A percentile compares a stretch with the other conserved stretches of the same genome.
Evolutionary conservation across 2,797 vertebrate species (phyloP).

Genomic region (Bovichtus variegatus): DNA sequence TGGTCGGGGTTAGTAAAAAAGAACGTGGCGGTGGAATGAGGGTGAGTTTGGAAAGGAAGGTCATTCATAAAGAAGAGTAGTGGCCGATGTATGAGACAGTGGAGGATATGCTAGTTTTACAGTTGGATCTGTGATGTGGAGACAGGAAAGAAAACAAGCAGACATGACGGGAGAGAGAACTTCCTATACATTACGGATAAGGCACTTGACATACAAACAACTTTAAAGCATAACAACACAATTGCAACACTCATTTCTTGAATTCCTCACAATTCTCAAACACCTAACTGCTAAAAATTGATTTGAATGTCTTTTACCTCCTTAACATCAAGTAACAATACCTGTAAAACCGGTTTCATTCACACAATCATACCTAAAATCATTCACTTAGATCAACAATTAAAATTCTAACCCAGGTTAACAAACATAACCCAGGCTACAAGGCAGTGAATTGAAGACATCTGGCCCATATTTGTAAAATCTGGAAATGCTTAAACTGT

Average conservation of each 20-base stretch:
- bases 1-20: conserved; percentile 74
- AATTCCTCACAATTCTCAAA: conserved; percentile 34
- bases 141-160: conserved; percentile 56
- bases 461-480: conserved; percentile 38
- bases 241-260: conserved; percentile 34
- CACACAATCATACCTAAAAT: conserved; percentile 67
- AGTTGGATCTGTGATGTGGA: conserved; percentile 36
- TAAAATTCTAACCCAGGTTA: conserved; percentile 32
- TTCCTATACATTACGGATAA: conserved; percentile 75
- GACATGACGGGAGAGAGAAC: conserved; percentile 55
- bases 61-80: conserved; percentile 28
- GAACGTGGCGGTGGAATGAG: conserved; percentile 60
- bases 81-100: conserved; percentile 26
- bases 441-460: conserved; percentile 58
- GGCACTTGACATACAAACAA: conserved; percentile 78
- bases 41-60: conserved; percentile 42
- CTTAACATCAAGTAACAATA: conserved; percentile 43
- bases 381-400: conserved; percentile 52
- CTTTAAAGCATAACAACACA: conserved; percentile 66
- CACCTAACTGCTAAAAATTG: conserved; percentile 26
- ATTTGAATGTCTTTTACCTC: conserved; percentile 26
- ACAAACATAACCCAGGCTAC: conserved; percentile 40
- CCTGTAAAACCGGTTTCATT: conserved; percentile 66
- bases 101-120: conserved; percentile 7
- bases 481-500: conserved; percentile 18